These are phyloP conservation scores for Strongylocentrotus purpuratus DNA, from an alignment of 35 echinoderm and acorn worm genomes.

Conservation along the genomic window DNA sequence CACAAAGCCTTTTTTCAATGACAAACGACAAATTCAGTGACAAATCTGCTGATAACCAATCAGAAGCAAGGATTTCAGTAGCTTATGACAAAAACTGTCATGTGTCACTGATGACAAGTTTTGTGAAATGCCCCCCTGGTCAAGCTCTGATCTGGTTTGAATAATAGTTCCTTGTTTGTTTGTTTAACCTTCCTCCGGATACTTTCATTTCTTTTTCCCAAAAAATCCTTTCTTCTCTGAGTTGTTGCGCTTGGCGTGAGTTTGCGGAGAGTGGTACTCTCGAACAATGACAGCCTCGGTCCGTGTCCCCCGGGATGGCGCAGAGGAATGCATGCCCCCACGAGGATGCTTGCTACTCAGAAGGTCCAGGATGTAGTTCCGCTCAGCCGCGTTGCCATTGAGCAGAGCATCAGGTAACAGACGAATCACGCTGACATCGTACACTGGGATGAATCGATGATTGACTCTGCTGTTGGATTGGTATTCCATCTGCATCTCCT, in stretches of 20 bases:
- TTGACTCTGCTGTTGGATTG: background rate
- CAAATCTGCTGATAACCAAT: too few species aligned
- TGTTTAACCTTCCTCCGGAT: background rate
- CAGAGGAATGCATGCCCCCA: background rate
- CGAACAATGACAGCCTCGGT: background rate
- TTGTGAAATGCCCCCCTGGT: too few species aligned
- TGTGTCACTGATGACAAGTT: too few species aligned
- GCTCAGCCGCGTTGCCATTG: background rate
- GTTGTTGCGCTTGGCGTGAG: background rate
- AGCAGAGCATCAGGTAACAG: background rate
- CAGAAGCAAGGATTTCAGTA: too few species aligned
- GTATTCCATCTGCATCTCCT: background rate
- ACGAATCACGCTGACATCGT: background rate
- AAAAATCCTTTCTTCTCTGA: background rate
- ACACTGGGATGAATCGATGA: background rate
- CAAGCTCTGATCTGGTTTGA: too few species aligned
- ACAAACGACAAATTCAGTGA: too few species aligned
- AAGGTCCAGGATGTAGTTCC: background rate
- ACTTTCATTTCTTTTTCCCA: background rate
- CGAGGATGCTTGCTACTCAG: background rate
- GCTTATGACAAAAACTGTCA: too few species aligned
- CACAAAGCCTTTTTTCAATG: too few species aligned
- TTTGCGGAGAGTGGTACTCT: background rate
- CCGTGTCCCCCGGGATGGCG: background rate
- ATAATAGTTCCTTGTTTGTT: too few species aligned